Conservation (phyloP, 2,113 vertebrate species). For the Leuciscus idus region DNA sequence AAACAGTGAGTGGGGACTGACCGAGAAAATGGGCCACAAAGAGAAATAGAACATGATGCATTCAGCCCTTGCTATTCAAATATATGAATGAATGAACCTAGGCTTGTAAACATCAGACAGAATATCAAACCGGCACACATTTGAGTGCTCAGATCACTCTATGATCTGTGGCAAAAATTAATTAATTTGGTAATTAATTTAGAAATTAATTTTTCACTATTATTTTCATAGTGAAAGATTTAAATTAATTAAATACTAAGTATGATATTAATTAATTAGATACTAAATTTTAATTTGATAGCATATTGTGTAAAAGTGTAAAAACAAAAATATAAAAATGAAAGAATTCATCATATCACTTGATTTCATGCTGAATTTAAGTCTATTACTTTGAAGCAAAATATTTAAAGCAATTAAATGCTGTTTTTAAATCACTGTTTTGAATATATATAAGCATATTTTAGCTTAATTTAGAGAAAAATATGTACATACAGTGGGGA, state of each 20-base stretch:
- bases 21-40: conserved; percentile 19
- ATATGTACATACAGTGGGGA: no score
- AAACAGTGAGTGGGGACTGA: conserved; percentile 3
- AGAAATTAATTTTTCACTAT: no score
- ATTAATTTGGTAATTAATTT: neutral
- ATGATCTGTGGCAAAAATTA: neutral
- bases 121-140: neutral
- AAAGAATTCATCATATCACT: neutral
- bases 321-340: neutral
- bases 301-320: neutral
- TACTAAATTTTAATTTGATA: no score
- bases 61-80: conserved; percentile 13
- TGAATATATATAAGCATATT: neutral
- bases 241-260: neutral
- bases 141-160: neutral
- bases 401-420: neutral
- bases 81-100: conserved; percentile 22
- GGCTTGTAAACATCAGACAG: conserved; percentile 4
- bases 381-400: neutral
- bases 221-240: neutral
- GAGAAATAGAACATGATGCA: conserved; percentile 7
- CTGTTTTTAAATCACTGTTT: neutral
- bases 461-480: neutral
- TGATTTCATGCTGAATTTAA: neutral
- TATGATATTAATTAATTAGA: no score